Evolutionary conservation across 2,113 vertebrate genomes (phyloP).

Genomic region (Fregetta grallaria): DNA sequence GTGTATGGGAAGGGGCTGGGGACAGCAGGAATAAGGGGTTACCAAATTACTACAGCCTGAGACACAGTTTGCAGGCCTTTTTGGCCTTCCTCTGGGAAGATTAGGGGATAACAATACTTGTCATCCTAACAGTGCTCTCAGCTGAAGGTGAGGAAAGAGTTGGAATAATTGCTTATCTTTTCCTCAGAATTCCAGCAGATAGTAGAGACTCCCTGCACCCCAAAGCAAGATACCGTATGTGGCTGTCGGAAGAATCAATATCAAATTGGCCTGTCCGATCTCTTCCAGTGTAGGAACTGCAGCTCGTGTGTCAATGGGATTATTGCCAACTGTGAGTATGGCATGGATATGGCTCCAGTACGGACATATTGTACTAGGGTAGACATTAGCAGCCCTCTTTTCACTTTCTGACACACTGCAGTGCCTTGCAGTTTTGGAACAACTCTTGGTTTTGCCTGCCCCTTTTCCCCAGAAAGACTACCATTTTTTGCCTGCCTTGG

Average conservation of each 20-base stretch:
- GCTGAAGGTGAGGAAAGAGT: neutral
- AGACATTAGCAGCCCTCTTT: neutral
- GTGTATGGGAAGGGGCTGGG: fast-evolving
- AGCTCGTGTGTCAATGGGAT: conserved; percentile 21
- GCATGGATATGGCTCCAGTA: neutral
- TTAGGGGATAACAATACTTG: neutral
- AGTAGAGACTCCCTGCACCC: neutral
- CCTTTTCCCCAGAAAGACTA: neutral
- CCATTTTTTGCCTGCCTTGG: neutral
- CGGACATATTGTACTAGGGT: neutral
- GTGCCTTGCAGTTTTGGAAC: neutral
- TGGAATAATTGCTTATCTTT: neutral
- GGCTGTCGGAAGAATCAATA: conserved; percentile 61
- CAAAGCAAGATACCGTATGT: conserved; percentile 44
- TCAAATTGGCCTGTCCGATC: neutral
- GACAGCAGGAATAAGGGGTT: neutral
- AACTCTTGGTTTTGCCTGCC: neutral
- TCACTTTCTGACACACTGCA: neutral
- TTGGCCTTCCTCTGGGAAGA: neutral
- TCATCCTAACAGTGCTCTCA: neutral
- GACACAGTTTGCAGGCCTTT: neutral
- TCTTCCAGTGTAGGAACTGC: conserved; percentile 60
- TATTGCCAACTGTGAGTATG: conserved; percentile 40
- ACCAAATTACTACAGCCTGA: neutral
- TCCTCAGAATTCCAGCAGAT: conserved; percentile 51